Conservation (phyloP, 2,797 vertebrate genomes). For the Tadarida brasiliensis region DNA sequence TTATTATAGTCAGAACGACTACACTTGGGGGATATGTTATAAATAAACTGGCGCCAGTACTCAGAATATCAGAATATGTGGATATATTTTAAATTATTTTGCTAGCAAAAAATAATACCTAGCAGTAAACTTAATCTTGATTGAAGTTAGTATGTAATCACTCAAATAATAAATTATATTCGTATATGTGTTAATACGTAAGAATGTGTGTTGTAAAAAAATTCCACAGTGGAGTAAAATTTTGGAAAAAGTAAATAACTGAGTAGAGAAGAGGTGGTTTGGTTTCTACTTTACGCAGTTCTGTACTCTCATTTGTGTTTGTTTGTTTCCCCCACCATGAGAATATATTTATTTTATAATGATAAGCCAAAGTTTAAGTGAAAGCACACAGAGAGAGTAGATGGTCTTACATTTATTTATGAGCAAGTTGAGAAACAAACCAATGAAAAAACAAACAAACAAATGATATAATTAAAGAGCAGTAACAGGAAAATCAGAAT, state of each 20-base stretch:
- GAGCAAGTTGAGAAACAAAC: slow-evolving; percentile 20
- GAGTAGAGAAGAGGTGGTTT: not conserved
- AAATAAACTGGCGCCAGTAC: not conserved
- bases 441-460: not conserved
- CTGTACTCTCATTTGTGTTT: not conserved
- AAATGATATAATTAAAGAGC: not conserved
- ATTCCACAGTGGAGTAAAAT: not conserved
- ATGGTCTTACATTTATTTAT: not conserved
- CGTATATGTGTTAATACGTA: not conserved
- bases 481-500: slow-evolving; percentile 23
- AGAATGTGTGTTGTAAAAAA: not conserved
- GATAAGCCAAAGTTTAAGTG: not conserved
- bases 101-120: not conserved
- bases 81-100: not conserved
- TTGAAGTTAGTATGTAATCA: not conserved
- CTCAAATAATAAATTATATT: not conserved
- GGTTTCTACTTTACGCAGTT: not conserved
- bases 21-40: not conserved
- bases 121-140: not conserved
- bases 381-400: not conserved
- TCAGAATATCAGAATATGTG: not conserved
- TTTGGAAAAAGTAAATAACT: not conserved
- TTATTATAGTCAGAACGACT: slow-evolving; percentile 7
- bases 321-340: not conserved
- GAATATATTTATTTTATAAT: not conserved